Conservation (phyloP, 2,888 invertebrate species). For the Loripinus fragilis region DNA sequence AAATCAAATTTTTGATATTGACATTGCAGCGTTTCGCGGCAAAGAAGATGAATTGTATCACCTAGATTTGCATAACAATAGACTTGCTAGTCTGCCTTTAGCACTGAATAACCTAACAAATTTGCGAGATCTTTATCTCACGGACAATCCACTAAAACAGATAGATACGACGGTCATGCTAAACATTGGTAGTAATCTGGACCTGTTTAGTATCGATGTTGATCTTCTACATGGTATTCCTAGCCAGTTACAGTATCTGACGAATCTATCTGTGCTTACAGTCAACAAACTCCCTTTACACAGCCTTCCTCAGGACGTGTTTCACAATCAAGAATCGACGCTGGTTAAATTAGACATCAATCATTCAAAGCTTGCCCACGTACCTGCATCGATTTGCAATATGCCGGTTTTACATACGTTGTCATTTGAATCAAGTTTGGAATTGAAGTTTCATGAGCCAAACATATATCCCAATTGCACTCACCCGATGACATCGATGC, state of each 20-base stretch:
- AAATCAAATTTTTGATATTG: not conserved
- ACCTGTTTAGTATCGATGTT: not conserved
- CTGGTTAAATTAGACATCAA: not conserved
- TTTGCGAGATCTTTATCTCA: not conserved
- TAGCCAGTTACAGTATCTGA: not conserved
- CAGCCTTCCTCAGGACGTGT: not conserved
- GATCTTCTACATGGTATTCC: not conserved
- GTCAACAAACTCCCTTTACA: not conserved
- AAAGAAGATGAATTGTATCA: not conserved
- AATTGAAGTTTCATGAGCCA: not conserved
- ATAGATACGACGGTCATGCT: not conserved
- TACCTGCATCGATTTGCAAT: not conserved
- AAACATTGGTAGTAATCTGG: not conserved
- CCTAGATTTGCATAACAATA: not conserved
- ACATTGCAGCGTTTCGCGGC: not conserved
- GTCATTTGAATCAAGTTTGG: not conserved
- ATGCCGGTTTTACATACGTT: not conserved
- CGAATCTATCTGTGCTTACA: not conserved
- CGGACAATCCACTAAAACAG: not conserved
- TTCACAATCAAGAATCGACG: not conserved
- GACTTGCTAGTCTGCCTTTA: not conserved
- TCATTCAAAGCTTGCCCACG: not conserved
- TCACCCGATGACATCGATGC: not conserved
- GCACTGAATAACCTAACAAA: not conserved
- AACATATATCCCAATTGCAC: not conserved